Evolutionary conservation across 2,797 vertebrate species (phyloP).

Genomic region (Mormyrus proboscirostris): DNA sequence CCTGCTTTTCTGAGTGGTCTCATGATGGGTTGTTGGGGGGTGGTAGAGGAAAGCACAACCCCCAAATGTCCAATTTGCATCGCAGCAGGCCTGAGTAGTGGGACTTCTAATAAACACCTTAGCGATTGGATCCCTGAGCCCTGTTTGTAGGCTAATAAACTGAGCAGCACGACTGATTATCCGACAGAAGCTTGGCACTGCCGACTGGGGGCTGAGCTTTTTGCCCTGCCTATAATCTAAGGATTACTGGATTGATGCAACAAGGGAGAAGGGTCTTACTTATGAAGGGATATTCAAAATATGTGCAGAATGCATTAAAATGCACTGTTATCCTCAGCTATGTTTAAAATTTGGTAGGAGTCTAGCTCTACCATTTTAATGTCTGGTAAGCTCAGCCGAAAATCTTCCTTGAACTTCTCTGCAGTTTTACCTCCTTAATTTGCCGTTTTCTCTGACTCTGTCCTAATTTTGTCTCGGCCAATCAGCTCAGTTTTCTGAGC

Average conservation of each 20-base stretch:
- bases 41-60: neutral
- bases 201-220: neutral
- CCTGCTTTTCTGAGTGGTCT: neutral
- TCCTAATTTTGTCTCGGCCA: neutral
- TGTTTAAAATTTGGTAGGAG: neutral
- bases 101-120: slow-evolving; percentile 22
- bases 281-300: neutral
- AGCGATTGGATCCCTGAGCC: slow-evolving; percentile 16
- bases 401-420: neutral
- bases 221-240: neutral
- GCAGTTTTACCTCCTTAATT: neutral
- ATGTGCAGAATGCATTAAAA: neutral
- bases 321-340: neutral
- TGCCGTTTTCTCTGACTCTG: neutral
- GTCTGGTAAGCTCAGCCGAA: neutral
- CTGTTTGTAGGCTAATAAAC: slow-evolving; percentile 24
- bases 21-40: neutral
- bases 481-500: neutral
- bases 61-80: neutral
- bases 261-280: neutral
- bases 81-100: neutral
- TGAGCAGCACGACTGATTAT: slow-evolving; percentile 23
- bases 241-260: slow-evolving; percentile 8
- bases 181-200: slow-evolving; percentile 1
- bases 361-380: neutral